Conservation (phyloP, 2,113 vertebrate genomes). For the Microtus richardsoni region DNA sequence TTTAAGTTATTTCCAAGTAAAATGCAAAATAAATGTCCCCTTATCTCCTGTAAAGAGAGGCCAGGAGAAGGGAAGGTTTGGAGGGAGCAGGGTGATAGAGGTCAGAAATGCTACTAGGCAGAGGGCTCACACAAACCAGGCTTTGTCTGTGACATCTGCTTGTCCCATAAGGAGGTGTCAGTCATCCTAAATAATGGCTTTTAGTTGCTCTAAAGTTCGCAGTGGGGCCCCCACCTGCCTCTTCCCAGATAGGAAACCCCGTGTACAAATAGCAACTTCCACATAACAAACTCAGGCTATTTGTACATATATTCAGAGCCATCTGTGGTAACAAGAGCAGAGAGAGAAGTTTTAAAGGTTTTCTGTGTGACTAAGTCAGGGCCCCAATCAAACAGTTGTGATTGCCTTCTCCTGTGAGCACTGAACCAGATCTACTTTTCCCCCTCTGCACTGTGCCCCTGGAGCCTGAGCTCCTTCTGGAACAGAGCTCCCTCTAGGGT, state of each 20-base stretch:
- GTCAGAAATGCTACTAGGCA: neutral
- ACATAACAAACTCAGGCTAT: neutral
- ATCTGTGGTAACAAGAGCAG: neutral
- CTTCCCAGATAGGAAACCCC: neutral
- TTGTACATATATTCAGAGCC: neutral
- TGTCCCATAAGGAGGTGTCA: neutral
- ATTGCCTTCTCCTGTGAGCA: neutral
- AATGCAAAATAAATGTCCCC: neutral
- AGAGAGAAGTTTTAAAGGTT: slow-evolving; percentile 31
- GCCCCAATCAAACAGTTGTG: neutral
- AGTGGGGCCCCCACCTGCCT: neutral
- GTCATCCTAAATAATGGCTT: neutral
- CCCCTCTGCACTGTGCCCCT: fast-evolving
- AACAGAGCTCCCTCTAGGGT: neutral
- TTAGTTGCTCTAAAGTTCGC: neutral
- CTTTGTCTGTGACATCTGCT: neutral
- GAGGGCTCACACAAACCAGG: neutral
- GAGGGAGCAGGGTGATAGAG: neutral
- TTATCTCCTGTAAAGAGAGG: neutral
- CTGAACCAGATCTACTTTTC: neutral
- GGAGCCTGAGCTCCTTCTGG: neutral
- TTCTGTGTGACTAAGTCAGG: slow-evolving; percentile 8
- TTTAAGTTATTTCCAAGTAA: slow-evolving; percentile 3
- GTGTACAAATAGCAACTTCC: slow-evolving; percentile 8
- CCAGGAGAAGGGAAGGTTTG: neutral